Evolutionary conservation across 2,888 invertebrate genomes (phyloP).

Genomic region (Drosophila subsilvestris): DNA sequence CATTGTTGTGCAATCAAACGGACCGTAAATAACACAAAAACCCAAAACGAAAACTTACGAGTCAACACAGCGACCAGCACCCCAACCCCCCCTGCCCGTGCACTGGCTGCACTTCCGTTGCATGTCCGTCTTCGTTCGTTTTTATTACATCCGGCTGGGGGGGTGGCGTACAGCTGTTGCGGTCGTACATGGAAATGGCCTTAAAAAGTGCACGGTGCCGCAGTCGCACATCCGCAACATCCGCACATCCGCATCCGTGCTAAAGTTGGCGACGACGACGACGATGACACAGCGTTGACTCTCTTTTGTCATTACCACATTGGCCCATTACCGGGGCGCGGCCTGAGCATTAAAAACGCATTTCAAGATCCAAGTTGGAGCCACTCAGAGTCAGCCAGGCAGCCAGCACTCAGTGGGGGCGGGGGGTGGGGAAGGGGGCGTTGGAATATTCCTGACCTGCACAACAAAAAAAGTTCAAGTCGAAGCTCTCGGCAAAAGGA

Average conservation of each 20-base stretch:
- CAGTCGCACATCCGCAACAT: background rate
- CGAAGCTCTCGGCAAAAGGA: background rate
- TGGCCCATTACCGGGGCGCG: constrained; percentile 39
- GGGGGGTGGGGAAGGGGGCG: background rate
- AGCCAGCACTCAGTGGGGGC: background rate
- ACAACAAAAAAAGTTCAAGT: constrained; percentile 10
- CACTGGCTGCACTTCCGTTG: constrained; percentile 67
- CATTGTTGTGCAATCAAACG: constrained; percentile 70
- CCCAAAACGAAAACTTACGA: constrained; percentile 44
- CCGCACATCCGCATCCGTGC: constrained; percentile 9
- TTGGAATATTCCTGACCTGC: constrained; percentile 11
- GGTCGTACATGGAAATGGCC: constrained; percentile 18
- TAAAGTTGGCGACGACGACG: no score
- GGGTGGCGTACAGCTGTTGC: background rate
- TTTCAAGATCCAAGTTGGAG: constrained; percentile 15
- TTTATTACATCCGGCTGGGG: constrained; percentile 45
- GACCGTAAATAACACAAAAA: constrained; percentile 55
- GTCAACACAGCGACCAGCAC: constrained; percentile 12
- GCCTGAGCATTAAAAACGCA: constrained; percentile 43
- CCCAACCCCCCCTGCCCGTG: no score
- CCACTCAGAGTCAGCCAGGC: background rate
- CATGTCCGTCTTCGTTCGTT: constrained; percentile 55
- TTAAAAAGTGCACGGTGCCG: constrained; percentile 9
- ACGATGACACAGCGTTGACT: constrained; percentile 16
- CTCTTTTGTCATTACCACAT: constrained; percentile 34